Base-by-base conservation (phyloP, 1,140 invertebrate genomes). In the Thaumatotibia leucotreta region DNA sequence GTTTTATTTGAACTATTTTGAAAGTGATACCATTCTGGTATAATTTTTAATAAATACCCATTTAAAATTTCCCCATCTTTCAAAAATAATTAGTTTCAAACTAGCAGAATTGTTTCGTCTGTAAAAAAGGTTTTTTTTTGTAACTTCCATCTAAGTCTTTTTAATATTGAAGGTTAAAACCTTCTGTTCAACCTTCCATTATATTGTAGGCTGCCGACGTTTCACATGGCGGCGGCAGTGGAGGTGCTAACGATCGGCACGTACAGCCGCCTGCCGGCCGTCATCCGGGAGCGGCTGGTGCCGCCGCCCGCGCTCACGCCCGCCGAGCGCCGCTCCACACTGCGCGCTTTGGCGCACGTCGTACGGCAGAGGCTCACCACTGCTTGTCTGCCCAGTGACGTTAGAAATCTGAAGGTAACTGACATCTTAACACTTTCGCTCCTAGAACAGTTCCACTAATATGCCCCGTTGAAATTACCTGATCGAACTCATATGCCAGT, bases 171-270 rank as follows among this genome's bases (percentile, higher is more conserved):
- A n/a, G n/a, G n/a, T n/a, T n/a, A n/a, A n/a, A n/a, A n/a, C n/a
- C n/a, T n/a, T n/a, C n/a, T n/a, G n/a, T n/a, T n/a, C n/a, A n/a
- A n/a, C n/a, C n/a, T n/a, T n/a, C 17, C 39, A 6, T 29, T 50
- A 63, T 64, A 35, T 50, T 39, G 0, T 52, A 92, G 97, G 80
- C 92, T 99, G 67, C 98, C 98, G 2, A 98, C 98, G 91, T 99
- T 99, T 86, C 98, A 99, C 83, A 96, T 99, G 79, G 98, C 98
- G 20, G 97, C 98, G 74, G 98, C 99, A 54, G 97, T 99, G 20
- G 99, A 99, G 93, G 98, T 99, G n/a, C 92, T 99, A 8, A 99
- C 98, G 0, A 96, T 98, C 20, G 98, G 98, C 39, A 96, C 96
- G 10, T 98, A 97, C 75, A 96, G 96, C 64, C 93, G 98, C 20